These are phyloP conservation scores for Scaptomyza pallida DNA, from an alignment of 1,140 invertebrate species.

Conservation along the genomic window DNA sequence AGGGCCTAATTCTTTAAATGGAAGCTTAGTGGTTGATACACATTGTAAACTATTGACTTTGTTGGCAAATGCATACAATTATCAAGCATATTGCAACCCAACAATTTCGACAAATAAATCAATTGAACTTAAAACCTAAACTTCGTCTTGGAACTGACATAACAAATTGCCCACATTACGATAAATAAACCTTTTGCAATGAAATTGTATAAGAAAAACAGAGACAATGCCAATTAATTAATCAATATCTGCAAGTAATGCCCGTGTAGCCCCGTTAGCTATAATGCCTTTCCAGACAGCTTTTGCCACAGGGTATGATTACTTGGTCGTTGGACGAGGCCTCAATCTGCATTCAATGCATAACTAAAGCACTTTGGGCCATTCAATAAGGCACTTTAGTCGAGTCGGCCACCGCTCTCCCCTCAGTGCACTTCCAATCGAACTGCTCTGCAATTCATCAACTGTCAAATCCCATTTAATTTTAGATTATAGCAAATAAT, in stretches of 20 bases:
- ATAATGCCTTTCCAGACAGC: conserved; percentile 19
- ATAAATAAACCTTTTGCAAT: background rate
- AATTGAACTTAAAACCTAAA: no score
- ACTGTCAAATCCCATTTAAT: conserved; percentile 79
- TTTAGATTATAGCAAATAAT: conserved; percentile 79
- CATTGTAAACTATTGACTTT: no score
- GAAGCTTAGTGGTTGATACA: no score
- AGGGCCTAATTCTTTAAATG: no score
- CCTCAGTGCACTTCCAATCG: conserved; percentile 62
- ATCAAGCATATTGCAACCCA: no score
- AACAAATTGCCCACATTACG: background rate
- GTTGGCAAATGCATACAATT: no score
- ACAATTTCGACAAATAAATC: no score
- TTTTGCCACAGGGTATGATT: conserved; percentile 20
- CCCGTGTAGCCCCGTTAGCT: background rate
- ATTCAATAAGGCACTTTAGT: conserved; percentile 29
- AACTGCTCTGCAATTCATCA: conserved; percentile 76
- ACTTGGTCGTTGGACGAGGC: background rate
- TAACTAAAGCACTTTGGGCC: conserved; percentile 39
- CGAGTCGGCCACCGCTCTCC: conserved; percentile 19
- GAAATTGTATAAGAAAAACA: background rate
- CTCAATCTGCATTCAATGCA: conserved; percentile 32
- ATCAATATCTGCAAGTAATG: conserved; percentile 34
- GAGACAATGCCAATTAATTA: conserved; percentile 40
- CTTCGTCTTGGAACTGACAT: background rate